A percentile compares a stretch with the other conserved stretches of the same genome.
Evolutionary conservation across 2,113 vertebrate genomes (phyloP).

Genomic region (Coptodon rendalli): DNA sequence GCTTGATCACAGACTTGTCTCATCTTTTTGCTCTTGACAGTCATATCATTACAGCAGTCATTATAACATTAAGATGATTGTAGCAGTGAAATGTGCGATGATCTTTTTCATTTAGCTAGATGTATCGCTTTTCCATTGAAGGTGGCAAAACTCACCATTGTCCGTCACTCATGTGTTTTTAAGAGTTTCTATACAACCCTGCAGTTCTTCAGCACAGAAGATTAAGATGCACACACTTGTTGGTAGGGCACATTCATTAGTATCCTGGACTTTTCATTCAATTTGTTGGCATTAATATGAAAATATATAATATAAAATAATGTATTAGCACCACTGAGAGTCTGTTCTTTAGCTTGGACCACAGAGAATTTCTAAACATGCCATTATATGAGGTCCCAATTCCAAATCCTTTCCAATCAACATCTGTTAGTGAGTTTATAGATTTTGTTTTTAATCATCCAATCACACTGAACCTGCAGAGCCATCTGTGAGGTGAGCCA

Average conservation of each 20-base stretch:
- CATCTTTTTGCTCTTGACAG: not conserved
- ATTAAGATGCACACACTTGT: not conserved
- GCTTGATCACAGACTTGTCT: not conserved
- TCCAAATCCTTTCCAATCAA: not conserved
- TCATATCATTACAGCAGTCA: not conserved
- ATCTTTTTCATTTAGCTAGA: not conserved
- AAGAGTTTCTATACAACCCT: not conserved
- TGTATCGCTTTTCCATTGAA: not conserved
- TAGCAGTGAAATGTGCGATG: not conserved
- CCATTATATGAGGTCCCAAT: not conserved
- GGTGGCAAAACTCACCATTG: not conserved
- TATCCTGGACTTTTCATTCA: not conserved
- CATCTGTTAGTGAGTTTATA: not conserved
- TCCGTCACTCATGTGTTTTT: not conserved
- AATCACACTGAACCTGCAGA: not conserved
- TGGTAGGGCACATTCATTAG: not conserved
- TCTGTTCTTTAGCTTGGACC: not conserved
- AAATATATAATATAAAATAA: not conserved
- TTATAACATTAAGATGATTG: not conserved
- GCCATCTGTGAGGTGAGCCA: constrained; percentile 3
- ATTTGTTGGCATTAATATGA: not conserved
- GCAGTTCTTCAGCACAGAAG: not conserved
- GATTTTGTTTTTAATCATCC: not conserved
- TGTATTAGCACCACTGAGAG: not conserved
- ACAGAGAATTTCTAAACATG: not conserved